Base-by-base conservation (phyloP, 2,797 vertebrate genomes). In the Aotus griseimembra region DNA sequence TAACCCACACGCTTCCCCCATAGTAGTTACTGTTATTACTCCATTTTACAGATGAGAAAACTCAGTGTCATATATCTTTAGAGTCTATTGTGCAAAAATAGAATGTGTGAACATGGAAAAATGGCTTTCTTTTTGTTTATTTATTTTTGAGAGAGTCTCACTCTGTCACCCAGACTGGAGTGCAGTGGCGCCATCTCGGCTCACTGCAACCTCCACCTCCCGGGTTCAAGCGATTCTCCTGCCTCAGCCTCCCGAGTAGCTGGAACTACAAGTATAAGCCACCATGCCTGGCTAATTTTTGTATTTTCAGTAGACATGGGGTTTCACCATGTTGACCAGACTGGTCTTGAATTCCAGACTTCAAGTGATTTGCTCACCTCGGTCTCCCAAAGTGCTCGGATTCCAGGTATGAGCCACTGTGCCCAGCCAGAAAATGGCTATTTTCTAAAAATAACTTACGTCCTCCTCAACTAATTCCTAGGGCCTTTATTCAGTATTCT, bases 1-100 rank as follows among this genome's bases (percentile, higher is more conserved):
- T 58, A 6, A 12, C 15, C 70, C 15, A 48, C 72, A 50, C 13
- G 11, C 19, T 72, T 36, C 12, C 3, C 5, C 36, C 75, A 15
- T 4, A 1, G 8, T 6, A 4, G 50, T 12, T 28, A 0, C 79
- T 75, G 24, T 19, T 46, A 0, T 4, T 46, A 39, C 39, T 58
- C 55, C 33, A 13, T 67, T 81, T 90, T 48, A 52, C 77, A 50
- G 67, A 24, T 4, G 77, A 67, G 94, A 30, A 96, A 46, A 28
- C 30, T 19, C 58, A 41, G 86, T 67, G 39, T 72, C 36, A 7
- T 28, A 0, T 24, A 7, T 58, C 55, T 4, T 8, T 39, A n/a
- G 57, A 75, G 13, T 26, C 15, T n/a, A 8, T n/a, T 48, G 58
- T 50, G n/a, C 72, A 30, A 67, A 24, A 91, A 4, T 5, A 33